Evolutionary conservation across 1,140 invertebrate species (phyloP), one percentile per base, ranked within the genome.

Genomic region (Tetranychus urticae): DNA sequence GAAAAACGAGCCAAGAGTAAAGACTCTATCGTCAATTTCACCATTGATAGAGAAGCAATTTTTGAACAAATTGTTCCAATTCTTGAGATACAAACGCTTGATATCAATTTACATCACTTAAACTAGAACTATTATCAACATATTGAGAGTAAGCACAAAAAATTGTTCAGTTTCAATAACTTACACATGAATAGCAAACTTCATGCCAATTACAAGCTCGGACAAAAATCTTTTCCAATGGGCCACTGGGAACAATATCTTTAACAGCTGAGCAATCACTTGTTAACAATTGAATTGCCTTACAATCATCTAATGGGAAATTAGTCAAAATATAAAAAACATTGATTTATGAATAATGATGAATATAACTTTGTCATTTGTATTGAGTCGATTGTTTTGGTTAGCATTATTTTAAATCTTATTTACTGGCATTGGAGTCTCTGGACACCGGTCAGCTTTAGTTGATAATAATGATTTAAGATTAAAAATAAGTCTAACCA

Each of bases 181-280:
- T 63, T 62, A 66, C 65, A 36, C 65, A 66, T 8, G 65, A 61
- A 50, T 66, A 66, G 33, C 65, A 66, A 14, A 66, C 62, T 62
- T 66, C 62, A 23, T 66, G 65, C 65, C 65, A 66, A 42, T 66
- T 65, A 58, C 65, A 66, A 3, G 65, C 62, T 13, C 59, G 37
- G 1, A 56, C 45, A 12, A 66, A 54, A 3, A 61, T 34, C 3
- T 50, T 33, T 39, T 62, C 58, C 58, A 65, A 46, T 4, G 46
- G 3, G n/a, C 50, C 60, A n/a, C 55, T 59, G 10, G 62, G 61
- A 35, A 66, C 56, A 5, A 64, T 50, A 46, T 66, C 62, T 4
- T 59, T 58, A 1, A 66, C 34, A 14, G 61, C 34, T 4, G 62
- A 50, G 37, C 65, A 66, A 23, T 64, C 62, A 39, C 64, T 66